Percentiles rank a stretch among this genome's conserved stretches.
Evolutionary conservation across 2,888 invertebrate species (phyloP).

Genomic region (Calliopum simillimum): DNA sequence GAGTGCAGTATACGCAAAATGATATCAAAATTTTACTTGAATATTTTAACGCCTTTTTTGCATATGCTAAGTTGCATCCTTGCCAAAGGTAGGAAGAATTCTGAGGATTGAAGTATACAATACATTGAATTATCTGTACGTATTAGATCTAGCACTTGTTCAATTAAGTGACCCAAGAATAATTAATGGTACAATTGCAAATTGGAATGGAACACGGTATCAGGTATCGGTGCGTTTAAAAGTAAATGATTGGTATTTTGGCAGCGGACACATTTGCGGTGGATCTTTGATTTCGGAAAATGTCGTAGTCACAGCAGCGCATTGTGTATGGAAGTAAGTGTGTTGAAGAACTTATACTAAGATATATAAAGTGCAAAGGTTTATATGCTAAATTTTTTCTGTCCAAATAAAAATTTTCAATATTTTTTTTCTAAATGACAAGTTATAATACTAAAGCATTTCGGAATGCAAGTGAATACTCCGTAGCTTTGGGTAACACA

Average conservation of each 20-base stretch:
- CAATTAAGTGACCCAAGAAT: constrained; percentile 46
- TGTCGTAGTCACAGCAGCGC: constrained; percentile 60
- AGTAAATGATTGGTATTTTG: constrained; percentile 54
- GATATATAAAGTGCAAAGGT: too few relatives aligned
- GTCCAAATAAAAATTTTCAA: too few relatives aligned
- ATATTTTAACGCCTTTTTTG: too few relatives aligned
- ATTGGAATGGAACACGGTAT: constrained; percentile 50
- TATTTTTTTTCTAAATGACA: constrained; percentile 41
- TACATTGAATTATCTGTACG: too few relatives aligned
- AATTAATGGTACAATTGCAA: constrained; percentile 46
- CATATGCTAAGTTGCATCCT: too few relatives aligned
- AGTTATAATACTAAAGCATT: background rate
- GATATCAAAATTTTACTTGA: too few relatives aligned
- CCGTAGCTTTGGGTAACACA: constrained; percentile 62
- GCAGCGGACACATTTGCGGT: constrained; percentile 62
- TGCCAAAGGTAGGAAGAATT: too few relatives aligned
- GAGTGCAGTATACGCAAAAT: too few relatives aligned
- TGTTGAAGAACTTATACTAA: background rate
- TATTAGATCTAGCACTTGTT: too few relatives aligned
- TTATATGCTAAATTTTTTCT: too few relatives aligned
- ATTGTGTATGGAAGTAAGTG: constrained; percentile 63
- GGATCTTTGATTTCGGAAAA: constrained; percentile 56
- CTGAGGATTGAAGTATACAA: too few relatives aligned
- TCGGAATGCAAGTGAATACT: constrained; percentile 41
- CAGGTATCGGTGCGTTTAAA: constrained; percentile 58